Evolutionary conservation across 2,888 invertebrate species (phyloP).

Genomic region (Cheilosia grossa): DNA sequence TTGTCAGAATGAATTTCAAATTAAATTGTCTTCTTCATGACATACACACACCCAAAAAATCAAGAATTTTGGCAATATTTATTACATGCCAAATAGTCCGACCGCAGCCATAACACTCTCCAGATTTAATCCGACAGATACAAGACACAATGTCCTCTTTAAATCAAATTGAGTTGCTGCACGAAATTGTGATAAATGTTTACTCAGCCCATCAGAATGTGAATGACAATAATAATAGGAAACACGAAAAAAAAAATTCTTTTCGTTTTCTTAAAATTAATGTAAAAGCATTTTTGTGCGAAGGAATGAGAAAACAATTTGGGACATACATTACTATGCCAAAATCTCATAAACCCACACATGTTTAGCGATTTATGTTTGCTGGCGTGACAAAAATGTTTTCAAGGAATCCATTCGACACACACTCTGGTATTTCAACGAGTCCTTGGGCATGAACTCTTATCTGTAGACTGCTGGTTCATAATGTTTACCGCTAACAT

Average conservation of each 20-base stretch:
- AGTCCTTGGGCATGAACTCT: too few species aligned
- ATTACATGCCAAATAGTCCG: slow-evolving; percentile 8
- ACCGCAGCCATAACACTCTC: slow-evolving; percentile 10
- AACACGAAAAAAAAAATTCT: not conserved
- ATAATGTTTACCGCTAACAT: slow-evolving; percentile 25
- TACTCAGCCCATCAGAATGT: not conserved
- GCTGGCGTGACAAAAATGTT: slow-evolving; percentile 1
- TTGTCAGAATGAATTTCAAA: not conserved
- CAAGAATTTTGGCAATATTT: not conserved
- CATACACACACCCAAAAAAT: not conserved
- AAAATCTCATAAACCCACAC: not conserved
- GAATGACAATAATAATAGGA: slow-evolving; percentile 1
- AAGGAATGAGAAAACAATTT: not conserved
- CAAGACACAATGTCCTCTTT: slow-evolving; percentile 21
- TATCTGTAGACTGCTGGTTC: too few species aligned
- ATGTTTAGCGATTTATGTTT: slow-evolving; percentile 9
- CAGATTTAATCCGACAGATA: slow-evolving; percentile 32
- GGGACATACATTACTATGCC: not conserved
- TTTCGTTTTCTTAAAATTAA: not conserved
- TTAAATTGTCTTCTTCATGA: not conserved
- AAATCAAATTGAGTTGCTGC: slow-evolving; percentile 10
- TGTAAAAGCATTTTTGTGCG: not conserved
- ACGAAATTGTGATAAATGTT: slow-evolving; percentile 11
- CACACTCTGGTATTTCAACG: not conserved
- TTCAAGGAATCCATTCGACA: slow-evolving; percentile 9